Evolutionary conservation across 2,113 vertebrate species (phyloP).

Genomic region (Sminthopsis crassicaudata): DNA sequence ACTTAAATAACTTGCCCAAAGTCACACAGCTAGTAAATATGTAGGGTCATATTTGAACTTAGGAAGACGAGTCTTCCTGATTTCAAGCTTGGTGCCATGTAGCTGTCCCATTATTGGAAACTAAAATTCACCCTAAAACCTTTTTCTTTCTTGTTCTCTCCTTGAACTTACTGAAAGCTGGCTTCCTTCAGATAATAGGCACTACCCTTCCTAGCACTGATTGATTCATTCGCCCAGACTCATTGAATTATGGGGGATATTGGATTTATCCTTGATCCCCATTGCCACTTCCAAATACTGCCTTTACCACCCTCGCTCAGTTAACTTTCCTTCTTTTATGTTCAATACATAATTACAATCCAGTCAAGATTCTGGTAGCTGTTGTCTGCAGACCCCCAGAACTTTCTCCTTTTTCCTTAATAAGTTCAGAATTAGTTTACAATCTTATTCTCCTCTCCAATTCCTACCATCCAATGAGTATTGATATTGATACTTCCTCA

Average conservation of each 20-base stretch:
- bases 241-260: background rate
- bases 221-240: background rate
- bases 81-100: background rate
- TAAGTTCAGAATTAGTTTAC: background rate
- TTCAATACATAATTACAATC: background rate
- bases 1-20: background rate
- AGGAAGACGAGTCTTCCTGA: background rate
- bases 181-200: background rate
- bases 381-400: background rate
- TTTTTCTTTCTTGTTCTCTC: background rate
- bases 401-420: background rate
- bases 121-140: background rate
- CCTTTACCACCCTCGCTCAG: background rate
- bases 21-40: background rate
- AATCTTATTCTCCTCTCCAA: background rate
- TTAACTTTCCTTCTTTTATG: background rate
- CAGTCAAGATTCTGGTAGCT: background rate
- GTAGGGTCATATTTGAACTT: background rate
- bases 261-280: background rate
- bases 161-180: background rate
- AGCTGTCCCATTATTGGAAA: background rate
- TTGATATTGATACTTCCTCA: background rate
- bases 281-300: background rate
- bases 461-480: background rate
- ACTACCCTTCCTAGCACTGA: background rate